Evolutionary conservation across 2,113 vertebrate species (phyloP).

Genomic region (Gallinago jamesoni): DNA sequence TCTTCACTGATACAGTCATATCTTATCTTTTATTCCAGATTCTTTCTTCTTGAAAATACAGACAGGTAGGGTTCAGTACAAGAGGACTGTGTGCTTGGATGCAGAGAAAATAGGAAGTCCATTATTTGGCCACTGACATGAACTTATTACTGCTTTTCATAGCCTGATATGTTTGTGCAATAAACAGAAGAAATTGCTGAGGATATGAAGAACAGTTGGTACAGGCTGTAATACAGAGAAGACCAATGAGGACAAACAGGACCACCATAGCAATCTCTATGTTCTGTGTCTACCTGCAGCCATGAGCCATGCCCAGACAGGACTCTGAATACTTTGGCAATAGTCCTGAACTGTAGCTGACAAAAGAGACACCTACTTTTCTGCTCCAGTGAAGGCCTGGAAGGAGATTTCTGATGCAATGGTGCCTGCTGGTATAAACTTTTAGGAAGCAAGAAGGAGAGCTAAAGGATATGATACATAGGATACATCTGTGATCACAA

Average conservation of each 20-base stretch:
- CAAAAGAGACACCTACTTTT: not conserved
- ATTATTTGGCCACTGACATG: not conserved
- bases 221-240: not conserved
- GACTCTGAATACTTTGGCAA: not conserved
- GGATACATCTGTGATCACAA: not conserved
- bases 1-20: not conserved
- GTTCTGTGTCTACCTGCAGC: not conserved
- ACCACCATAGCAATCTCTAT: not conserved
- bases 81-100: accelerated
- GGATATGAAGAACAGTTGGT: not conserved
- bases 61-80: not conserved
- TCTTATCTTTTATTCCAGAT: not conserved
- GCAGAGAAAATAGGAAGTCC: not conserved
- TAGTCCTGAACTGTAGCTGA: not conserved
- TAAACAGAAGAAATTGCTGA: not conserved
- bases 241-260: not conserved
- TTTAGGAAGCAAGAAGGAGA: not conserved
- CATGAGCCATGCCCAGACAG: not conserved
- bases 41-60: not conserved
- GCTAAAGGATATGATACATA: not conserved
- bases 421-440: not conserved
- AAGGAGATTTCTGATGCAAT: not conserved
- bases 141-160: not conserved
- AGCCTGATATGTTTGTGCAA: not conserved
- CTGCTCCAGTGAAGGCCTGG: not conserved